These are phyloP conservation scores for Seriola rivoliana DNA, from an alignment of 2,113 vertebrate species.

Conservation along the genomic window DNA sequence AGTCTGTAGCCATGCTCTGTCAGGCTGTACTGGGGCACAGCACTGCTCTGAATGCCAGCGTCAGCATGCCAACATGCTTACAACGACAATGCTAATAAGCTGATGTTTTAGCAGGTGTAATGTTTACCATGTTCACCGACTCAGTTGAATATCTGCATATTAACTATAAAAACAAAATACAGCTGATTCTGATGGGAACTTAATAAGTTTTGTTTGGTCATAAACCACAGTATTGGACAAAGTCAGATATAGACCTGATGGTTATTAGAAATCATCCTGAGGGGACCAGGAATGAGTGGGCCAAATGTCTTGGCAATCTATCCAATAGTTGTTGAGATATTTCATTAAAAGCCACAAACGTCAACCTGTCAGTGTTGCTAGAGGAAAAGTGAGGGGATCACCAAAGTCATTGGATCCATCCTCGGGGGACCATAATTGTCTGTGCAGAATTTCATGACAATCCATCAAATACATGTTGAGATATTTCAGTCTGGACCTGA, in stretches of 20 bases:
- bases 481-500: background rate
- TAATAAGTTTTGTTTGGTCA: background rate
- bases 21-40: background rate
- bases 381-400: background rate
- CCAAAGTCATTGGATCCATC: background rate
- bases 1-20: background rate
- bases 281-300: too few relatives aligned
- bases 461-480: background rate
- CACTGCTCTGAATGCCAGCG: background rate
- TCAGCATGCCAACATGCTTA: background rate
- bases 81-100: background rate
- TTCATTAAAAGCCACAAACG: background rate
- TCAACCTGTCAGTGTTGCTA: slow-evolving; percentile 1
- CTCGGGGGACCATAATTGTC: background rate
- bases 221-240: too few relatives aligned
- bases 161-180: background rate
- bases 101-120: background rate
- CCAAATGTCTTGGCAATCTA: background rate
- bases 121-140: background rate
- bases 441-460: background rate
- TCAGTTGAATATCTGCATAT: background rate
- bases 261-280: too few relatives aligned
- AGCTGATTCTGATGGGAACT: background rate
- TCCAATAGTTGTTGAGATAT: background rate
- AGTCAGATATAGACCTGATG: background rate